Base-by-base conservation (phyloP, 92 coral and sea anemone genomes). In the Umimayanthus chanpuru region DNA sequence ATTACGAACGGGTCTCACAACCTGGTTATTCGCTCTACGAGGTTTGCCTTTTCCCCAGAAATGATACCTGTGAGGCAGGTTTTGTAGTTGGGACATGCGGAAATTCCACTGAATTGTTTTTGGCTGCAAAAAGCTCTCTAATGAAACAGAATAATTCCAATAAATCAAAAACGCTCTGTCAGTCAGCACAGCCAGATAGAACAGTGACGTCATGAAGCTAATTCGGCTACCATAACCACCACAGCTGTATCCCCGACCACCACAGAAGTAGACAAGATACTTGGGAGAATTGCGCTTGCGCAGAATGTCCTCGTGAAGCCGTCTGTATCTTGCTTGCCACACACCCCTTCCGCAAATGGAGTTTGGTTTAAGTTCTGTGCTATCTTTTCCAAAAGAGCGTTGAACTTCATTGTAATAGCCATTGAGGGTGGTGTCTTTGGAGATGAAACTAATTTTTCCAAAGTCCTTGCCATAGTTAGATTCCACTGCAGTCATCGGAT, bases 221-320 rank as follows among this genome's bases (percentile, higher is more conserved):
- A 93, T 74, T 2, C 94, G 94, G 67, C 91, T 93, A 14, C 96
- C 96, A 88, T 93, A 93, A 11, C 96, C 96, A 18, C 90, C 94
- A 56, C 94, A 93, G 4, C 86, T 84, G 41, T 87, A 93, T 10
- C 92, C 94, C 64, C 76, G 67, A 18, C 92, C 94, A 32, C 78
- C 90, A 58, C 96, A 93, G 6, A 91, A 89, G 49, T 92, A 93
- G 1, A 93, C 94, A 38, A 93, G 56, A 70, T 82, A 93, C 71
- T 74, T 81, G 6, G 66, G 86, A 16, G 81, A 85, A 14, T 72
- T 77, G 26, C 78, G 76, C 26, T 86, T 79, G 39, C 79, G 83
- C 25, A 93, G 88, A 66, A 90, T 89, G 18, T 90, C 88, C 20
- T 77, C 85, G 81, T 93, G 96, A 10, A 93, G 88, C 15, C 49